These are phyloP conservation scores for Toxostoma redivivum DNA, from an alignment of 2,113 vertebrate species.

Conservation along the genomic window DNA sequence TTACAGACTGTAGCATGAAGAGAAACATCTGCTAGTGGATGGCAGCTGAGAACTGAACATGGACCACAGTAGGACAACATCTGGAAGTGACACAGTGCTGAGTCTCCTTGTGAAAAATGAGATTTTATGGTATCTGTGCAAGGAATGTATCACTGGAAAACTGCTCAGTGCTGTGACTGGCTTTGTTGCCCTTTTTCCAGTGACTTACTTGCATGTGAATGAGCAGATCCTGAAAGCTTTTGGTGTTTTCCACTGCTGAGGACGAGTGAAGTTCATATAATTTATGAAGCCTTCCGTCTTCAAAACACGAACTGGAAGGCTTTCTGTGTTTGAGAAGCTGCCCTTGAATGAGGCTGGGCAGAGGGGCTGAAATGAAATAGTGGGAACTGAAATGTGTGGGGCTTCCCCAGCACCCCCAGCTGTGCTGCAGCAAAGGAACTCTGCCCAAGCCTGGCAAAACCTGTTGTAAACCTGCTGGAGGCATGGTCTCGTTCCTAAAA, in stretches of 20 bases:
- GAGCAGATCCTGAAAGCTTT: not conserved
- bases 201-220: not conserved
- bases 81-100: not conserved
- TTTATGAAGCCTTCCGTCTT: not conserved
- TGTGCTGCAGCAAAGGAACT: not conserved
- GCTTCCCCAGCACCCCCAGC: not conserved
- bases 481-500: not conserved
- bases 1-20: not conserved
- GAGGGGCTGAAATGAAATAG: not conserved
- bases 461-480: not conserved
- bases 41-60: not conserved
- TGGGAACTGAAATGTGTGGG: not conserved
- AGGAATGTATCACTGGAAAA: not conserved
- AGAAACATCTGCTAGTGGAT: constrained; percentile 14
- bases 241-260: not conserved
- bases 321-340: not conserved
- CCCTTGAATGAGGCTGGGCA: not conserved
- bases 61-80: not conserved
- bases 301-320: not conserved
- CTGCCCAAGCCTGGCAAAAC: not conserved
- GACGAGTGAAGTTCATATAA: not conserved
- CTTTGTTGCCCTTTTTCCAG: not conserved
- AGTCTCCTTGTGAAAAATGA: not conserved
- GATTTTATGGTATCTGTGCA: not conserved
- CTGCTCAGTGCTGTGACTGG: not conserved